Conservation (phyloP, 2,888 invertebrate species). For the Parapristionchus giblindavisi region DNA sequence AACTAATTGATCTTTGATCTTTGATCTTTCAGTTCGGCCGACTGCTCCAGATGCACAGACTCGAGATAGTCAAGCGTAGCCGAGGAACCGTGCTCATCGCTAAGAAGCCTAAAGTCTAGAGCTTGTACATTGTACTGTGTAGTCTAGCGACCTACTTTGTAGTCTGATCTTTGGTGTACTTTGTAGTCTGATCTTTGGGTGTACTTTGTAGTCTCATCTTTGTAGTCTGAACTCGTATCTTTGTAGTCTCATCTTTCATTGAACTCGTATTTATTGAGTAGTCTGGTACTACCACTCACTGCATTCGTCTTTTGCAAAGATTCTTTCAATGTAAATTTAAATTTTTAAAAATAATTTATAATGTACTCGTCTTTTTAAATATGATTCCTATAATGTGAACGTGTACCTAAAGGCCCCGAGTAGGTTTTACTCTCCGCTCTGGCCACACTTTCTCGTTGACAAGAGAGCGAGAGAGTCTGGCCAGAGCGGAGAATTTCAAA, state of each 20-base stretch:
- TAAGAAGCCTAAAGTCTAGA: constrained; percentile 40
- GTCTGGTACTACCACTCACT: background rate
- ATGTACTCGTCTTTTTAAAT: too few species aligned
- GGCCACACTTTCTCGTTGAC: too few species aligned
- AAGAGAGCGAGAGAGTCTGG: too few species aligned
- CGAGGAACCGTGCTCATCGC: constrained; percentile 48
- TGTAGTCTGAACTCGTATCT: background rate
- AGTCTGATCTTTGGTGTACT: too few species aligned
- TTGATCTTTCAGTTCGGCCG: constrained; percentile 52
- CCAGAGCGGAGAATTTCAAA: too few species aligned
- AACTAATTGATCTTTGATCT: too few species aligned
- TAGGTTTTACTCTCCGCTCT: too few species aligned
- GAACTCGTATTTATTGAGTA: constrained; percentile 1
- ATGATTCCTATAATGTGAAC: too few species aligned
- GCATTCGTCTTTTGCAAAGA: background rate
- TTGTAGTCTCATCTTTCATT: background rate
- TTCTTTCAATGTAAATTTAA: background rate
- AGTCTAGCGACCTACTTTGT: too few species aligned
- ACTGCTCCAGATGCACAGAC: constrained; percentile 51
- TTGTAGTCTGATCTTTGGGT: background rate
- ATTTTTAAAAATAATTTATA: too few species aligned
- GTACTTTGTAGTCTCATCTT: too few species aligned
- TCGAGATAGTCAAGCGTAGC: constrained; percentile 52
- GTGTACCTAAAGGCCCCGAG: too few species aligned
- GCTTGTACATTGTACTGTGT: background rate